A percentile compares a stretch with the other conserved stretches of the same genome.
phyloP scores from a whole-genome alignment of 2,797 vertebrate species.

The Enteromius thamalakanensis region DNA sequence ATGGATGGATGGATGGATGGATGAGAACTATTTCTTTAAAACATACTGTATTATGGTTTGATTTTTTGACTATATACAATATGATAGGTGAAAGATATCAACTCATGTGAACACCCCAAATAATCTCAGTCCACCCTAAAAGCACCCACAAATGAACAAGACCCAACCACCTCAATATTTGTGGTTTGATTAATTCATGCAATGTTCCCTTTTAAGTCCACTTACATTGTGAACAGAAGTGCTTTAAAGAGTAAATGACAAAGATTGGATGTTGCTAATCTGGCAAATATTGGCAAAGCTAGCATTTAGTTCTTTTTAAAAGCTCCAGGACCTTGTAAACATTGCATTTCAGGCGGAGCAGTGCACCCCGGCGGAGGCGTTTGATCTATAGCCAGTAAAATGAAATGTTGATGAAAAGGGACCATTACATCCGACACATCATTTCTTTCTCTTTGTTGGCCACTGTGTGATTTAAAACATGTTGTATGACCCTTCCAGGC shows the following conservation, averaged over 20 bases:
- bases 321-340: background rate
- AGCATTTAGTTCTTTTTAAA: background rate
- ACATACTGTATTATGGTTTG: no score
- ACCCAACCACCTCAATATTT: background rate
- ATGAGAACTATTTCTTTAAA: no score
- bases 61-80: no score
- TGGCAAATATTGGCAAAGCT: background rate
- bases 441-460: slow-evolving; percentile 22
- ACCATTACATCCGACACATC: background rate
- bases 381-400: background rate
- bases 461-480: slow-evolving; percentile 38
- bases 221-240: background rate
- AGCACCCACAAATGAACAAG: background rate
- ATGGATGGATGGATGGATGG: no score
- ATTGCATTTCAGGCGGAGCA: background rate
- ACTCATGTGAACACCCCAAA: background rate
- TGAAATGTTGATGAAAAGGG: slow-evolving; percentile 24
- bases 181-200: background rate
- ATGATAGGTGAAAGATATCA: no score
- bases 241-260: background rate
- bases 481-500: slow-evolving; percentile 32
- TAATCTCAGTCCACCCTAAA: background rate
- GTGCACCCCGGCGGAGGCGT: background rate
- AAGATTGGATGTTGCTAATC: background rate
- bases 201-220: background rate